These are phyloP conservation scores for Passerina amoena DNA, from an alignment of 2,113 vertebrate genomes.

Conservation along the genomic window DNA sequence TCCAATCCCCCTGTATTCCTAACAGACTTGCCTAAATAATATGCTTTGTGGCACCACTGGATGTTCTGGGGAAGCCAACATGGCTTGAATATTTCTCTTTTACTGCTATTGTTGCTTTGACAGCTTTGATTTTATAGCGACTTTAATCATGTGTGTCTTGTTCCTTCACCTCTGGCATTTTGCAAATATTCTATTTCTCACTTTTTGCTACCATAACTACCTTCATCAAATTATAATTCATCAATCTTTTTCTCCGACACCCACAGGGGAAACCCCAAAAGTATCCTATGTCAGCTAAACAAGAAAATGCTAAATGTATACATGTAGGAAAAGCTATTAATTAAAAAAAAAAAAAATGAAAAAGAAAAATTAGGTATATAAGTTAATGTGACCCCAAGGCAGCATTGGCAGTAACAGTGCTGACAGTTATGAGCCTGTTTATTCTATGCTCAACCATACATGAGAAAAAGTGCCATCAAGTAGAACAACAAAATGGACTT, in stretches of 20 bases:
- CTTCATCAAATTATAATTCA: slow-evolving; percentile 70
- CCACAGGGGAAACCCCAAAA: slow-evolving; percentile 52
- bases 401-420: slow-evolving; percentile 32
- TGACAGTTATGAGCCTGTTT: slow-evolving; percentile 71
- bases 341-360: slow-evolving; percentile 14
- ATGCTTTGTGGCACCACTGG: slow-evolving; percentile 54
- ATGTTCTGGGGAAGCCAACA: slow-evolving; percentile 52
- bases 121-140: slow-evolving; percentile 76
- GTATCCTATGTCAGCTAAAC: slow-evolving; percentile 55
- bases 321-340: slow-evolving; percentile 65
- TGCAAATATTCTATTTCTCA: slow-evolving; percentile 73
- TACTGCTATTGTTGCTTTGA: slow-evolving; percentile 74
- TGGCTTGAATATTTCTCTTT: slow-evolving; percentile 72
- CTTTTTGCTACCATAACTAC: slow-evolving; percentile 65
- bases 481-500: slow-evolving; percentile 52
- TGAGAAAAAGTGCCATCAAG: slow-evolving; percentile 28
- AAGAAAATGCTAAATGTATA: slow-evolving; percentile 66
- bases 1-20: slow-evolving; percentile 25
- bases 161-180: slow-evolving; percentile 79
- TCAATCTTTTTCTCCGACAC: slow-evolving; percentile 41
- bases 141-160: slow-evolving; percentile 77
- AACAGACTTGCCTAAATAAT: slow-evolving; percentile 55
- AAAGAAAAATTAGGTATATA: slow-evolving; percentile 59
- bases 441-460: slow-evolving; percentile 48
- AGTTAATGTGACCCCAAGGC: slow-evolving; percentile 70